Evolutionary conservation across 1,140 invertebrate genomes (phyloP), one percentile per base, ranked within the genome.

Genomic region (Leptopilina boulardi): DNA sequence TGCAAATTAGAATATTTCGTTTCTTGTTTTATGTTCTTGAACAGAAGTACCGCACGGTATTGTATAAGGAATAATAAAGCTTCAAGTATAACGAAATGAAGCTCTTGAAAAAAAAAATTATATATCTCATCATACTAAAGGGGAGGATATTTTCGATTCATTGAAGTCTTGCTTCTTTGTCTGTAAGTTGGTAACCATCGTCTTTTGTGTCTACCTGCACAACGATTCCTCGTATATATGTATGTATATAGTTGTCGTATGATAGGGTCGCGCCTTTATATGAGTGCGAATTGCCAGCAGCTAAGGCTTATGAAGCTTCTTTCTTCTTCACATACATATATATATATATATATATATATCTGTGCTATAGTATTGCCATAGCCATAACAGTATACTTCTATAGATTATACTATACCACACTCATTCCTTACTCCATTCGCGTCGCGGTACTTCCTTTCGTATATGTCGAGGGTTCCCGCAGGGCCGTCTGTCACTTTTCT

Each of bases 381-480:
- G 47, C 47, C 59, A 34, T 30, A 66, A 30, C 59, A 30, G 13
- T 66, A 66, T 30, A 66, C 23, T 66, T 30, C 59, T 66, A 66
- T 66, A 66, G 23, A 30, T 30, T 30, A 66, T n/a, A 66, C 59
- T 66, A 34, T 66, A 66, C 59, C 59, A 66, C 15, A 30, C 23
- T 66, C 59, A 66, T 66, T 66, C 21, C 59, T 30, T 66, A 66
- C 59, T 66, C 59, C 59, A 66, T 66, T 66, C 59, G 59, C 21
- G 59, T 30, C 59, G 59, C 26, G 15, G 23, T n/a, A 66, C 59
- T 66, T 66, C 59, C 59, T 30, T 66, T 30, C 59, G 26, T 66
- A 66, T 30, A 13, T 26, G 10, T 15, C 26, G 59, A 66, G 59
- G 59, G 59, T 66, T 66, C 59, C 59, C 59, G 59, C 59, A 66